These are phyloP conservation scores for Myripristis jacobus DNA, from an alignment of 2,797 vertebrate genomes.

Conservation along the genomic window DNA sequence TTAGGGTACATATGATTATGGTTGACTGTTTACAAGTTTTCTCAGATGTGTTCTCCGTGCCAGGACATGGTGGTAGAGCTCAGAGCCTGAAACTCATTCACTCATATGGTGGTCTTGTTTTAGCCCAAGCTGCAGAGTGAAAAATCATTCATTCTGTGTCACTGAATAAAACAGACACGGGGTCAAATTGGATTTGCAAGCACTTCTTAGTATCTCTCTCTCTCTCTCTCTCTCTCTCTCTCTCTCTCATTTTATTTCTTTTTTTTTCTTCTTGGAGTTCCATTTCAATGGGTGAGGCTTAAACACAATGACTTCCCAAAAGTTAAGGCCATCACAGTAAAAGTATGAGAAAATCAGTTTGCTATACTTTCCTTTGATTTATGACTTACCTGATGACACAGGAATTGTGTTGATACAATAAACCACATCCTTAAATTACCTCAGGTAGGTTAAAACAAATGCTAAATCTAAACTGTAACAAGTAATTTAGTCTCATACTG, in stretches of 20 bases:
- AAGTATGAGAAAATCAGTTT: neutral
- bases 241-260: too few species aligned
- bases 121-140: conserved; percentile 56
- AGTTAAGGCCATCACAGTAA: too few species aligned
- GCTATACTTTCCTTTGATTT: neutral
- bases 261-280: conserved; percentile 55
- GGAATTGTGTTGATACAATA: conserved; percentile 25
- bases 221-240: too few species aligned
- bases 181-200: conserved; percentile 66
- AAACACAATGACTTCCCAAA: neutral
- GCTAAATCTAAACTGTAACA: too few species aligned
- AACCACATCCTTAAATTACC: neutral
- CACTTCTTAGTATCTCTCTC: conserved; percentile 65
- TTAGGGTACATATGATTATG: conserved; percentile 78
- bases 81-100: conserved; percentile 73
- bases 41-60: conserved; percentile 74
- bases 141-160: conserved; percentile 67
- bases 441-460: conserved; percentile 1
- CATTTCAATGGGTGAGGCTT: conserved; percentile 27
- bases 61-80: conserved; percentile 78
- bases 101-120: conserved; percentile 73
- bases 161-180: conserved; percentile 68
- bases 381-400: conserved; percentile 12
- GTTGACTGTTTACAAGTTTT: conserved; percentile 82
- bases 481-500: too few species aligned